phyloP scores from a whole-genome alignment of 2,797 vertebrate genomes.

The Cephalopachus bancanus region DNA sequence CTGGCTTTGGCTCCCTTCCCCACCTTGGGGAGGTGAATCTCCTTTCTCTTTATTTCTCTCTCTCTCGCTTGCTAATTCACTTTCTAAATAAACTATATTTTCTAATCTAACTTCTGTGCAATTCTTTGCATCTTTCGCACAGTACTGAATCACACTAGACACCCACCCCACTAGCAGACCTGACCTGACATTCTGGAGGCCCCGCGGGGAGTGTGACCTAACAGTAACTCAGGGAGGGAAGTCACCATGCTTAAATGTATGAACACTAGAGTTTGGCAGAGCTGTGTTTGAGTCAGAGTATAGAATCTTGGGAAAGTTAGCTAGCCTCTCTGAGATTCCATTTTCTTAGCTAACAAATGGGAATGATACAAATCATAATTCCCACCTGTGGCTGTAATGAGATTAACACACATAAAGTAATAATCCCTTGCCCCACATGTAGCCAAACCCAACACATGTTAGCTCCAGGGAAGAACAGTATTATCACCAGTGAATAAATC shows the following conservation, averaged over 20 bases:
- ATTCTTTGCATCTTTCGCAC: too few species aligned
- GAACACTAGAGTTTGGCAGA: neutral
- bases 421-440: neutral
- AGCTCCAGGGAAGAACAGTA: neutral
- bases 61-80: too few species aligned
- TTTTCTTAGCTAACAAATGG: conserved; percentile 7
- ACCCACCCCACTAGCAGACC: too few species aligned
- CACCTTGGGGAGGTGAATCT: too few species aligned
- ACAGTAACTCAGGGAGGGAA: neutral
- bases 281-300: neutral
- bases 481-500: neutral
- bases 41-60: too few species aligned
- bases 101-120: too few species aligned
- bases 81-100: too few species aligned
- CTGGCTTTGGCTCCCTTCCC: too few species aligned
- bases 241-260: neutral
- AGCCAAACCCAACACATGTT: neutral
- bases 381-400: neutral
- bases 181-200: too few species aligned
- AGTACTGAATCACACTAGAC: too few species aligned
- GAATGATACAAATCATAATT: neutral
- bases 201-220: too few species aligned
- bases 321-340: neutral
- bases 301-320: neutral
- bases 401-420: neutral